Conservation (phyloP, 2,888 invertebrate species). For the Tethea ocularis region DNA sequence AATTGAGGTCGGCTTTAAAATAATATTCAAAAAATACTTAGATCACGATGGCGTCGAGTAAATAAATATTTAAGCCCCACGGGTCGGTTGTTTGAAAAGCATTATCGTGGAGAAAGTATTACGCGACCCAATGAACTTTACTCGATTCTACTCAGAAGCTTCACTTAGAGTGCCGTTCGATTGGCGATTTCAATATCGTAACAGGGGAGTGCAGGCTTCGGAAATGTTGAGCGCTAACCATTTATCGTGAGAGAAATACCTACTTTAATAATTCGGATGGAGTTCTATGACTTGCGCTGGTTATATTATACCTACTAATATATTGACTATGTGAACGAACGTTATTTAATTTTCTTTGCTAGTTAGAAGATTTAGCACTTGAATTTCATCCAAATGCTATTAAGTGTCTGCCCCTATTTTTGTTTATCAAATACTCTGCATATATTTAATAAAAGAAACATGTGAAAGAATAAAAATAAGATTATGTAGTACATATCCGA, state of each 20-base stretch:
- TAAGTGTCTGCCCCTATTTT: background rate
- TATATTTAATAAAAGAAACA: conserved; percentile 11
- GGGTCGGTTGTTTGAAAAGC: conserved; percentile 53
- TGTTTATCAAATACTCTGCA: background rate
- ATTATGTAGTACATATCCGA: conserved; percentile 20
- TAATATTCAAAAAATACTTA: conserved; percentile 50
- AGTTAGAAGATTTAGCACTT: too few relatives aligned
- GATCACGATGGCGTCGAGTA: conserved; percentile 35
- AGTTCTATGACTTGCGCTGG: background rate
- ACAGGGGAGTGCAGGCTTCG: conserved; percentile 14
- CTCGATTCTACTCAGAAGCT: conserved; percentile 39
- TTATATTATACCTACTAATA: background rate
- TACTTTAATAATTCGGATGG: background rate
- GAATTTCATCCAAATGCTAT: too few relatives aligned
- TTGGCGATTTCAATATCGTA: conserved; percentile 45
- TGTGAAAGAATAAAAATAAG: conserved; percentile 11
- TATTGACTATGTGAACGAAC: too few relatives aligned
- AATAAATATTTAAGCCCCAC: conserved; percentile 56
- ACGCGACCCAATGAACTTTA: conserved; percentile 55
- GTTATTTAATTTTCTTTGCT: background rate
- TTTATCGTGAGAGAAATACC: background rate
- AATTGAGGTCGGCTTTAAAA: conserved; percentile 46
- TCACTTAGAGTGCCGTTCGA: conserved; percentile 36
- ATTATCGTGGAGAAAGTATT: conserved; percentile 52
- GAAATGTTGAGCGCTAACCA: background rate